Percentiles rank a stretch among this genome's conserved stretches.
phyloP scores from a whole-genome alignment of 2,888 invertebrate species.

The Spialia ferax region DNA sequence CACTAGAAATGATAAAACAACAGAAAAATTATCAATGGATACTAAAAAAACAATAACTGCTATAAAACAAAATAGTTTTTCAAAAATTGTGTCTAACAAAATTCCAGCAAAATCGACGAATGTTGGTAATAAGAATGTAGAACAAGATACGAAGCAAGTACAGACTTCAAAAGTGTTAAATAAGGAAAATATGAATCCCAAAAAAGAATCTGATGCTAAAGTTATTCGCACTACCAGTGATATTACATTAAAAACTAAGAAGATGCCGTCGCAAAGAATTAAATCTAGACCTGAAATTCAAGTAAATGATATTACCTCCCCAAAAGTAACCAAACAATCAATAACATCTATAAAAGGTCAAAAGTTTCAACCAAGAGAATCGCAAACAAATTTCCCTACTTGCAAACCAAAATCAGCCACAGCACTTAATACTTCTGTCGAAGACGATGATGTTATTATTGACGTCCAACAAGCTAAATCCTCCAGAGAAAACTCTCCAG shows the following conservation, averaged over 20 bases:
- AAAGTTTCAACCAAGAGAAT: conserved; percentile 62
- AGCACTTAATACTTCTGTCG: conserved; percentile 79
- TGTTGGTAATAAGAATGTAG: conserved; percentile 53
- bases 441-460: conserved; percentile 87
- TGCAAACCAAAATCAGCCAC: conserved; percentile 81
- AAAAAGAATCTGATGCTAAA: conserved; percentile 73
- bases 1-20: conserved; percentile 63
- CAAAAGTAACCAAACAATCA: conserved; percentile 60
- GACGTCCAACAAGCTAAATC: conserved; percentile 91
- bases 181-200: conserved; percentile 68
- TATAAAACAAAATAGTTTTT: conserved; percentile 63
- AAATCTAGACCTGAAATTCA: conserved; percentile 83
- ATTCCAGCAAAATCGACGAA: conserved; percentile 56
- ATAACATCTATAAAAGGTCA: conserved; percentile 53
- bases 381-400: conserved; percentile 66
- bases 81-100: conserved; percentile 58
- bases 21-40: conserved; percentile 57
- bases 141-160: conserved; percentile 65
- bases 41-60: conserved; percentile 62
- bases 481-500: conserved; percentile 91
- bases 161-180: conserved; percentile 68
- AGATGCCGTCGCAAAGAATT: conserved; percentile 73
- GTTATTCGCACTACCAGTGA: conserved; percentile 87
- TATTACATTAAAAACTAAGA: conserved; percentile 81
- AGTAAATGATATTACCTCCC: conserved; percentile 66